phyloP scores from a whole-genome alignment of 2,113 vertebrate genomes.

The Clarias batrachus region DNA sequence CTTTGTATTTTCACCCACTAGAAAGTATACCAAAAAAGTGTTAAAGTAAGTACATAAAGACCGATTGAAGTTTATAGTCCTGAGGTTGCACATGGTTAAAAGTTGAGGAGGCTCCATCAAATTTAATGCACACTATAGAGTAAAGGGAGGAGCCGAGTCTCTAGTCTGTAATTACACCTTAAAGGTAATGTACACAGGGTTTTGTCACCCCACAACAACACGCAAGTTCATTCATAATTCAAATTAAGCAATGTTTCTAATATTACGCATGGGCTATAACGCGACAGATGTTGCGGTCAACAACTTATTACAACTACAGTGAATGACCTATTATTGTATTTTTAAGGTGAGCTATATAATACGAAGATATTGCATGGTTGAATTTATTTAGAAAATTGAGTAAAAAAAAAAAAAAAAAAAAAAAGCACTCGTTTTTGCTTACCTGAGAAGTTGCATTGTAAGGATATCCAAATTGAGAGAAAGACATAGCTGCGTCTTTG shows the following conservation, averaged over 20 bases:
- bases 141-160: slow-evolving; percentile 52
- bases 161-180: slow-evolving; percentile 59
- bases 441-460: slow-evolving; percentile 95
- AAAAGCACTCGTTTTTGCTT: slow-evolving; percentile 65
- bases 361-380: not conserved
- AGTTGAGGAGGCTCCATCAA: slow-evolving; percentile 30
- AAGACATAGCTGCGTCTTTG: slow-evolving; percentile 92
- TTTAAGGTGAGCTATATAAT: not conserved
- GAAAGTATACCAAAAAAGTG: not conserved
- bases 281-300: not conserved
- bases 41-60: not conserved
- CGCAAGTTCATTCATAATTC: slow-evolving; percentile 81
- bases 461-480: slow-evolving; percentile 96
- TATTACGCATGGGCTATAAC: slow-evolving; percentile 46
- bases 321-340: not conserved
- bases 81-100: not conserved
- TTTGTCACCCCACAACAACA: slow-evolving; percentile 75
- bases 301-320: not conserved
- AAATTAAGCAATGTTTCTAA: slow-evolving; percentile 64
- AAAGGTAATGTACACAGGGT: slow-evolving; percentile 57
- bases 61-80: not conserved
- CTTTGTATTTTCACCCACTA: not conserved
- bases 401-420: slow-evolving; percentile 40
- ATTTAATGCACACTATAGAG: slow-evolving; percentile 38
- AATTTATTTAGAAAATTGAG: not conserved